Evolutionary conservation across 2,113 vertebrate genomes (phyloP).

Genomic region (Collichthys lucidus): DNA sequence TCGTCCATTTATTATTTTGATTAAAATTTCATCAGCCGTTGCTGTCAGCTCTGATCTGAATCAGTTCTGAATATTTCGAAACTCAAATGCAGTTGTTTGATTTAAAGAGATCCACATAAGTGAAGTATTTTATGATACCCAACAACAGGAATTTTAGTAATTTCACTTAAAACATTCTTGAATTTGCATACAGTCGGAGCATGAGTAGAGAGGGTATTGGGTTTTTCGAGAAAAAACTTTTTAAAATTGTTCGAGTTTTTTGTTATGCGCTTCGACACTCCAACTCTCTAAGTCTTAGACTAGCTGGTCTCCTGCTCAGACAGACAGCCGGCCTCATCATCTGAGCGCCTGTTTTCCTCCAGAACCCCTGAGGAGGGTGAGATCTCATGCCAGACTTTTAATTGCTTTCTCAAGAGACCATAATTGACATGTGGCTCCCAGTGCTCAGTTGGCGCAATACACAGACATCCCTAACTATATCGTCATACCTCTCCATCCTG

Average conservation of each 20-base stretch:
- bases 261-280: neutral
- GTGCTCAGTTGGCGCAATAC: slow-evolving; percentile 27
- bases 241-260: slow-evolving; percentile 9
- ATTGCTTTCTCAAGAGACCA: slow-evolving; percentile 65
- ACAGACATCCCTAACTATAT: neutral
- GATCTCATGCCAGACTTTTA: slow-evolving; percentile 56
- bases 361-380: slow-evolving; percentile 30
- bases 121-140: neutral
- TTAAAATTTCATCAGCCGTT: neutral
- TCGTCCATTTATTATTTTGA: neutral
- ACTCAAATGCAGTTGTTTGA: neutral
- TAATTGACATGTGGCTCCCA: slow-evolving; percentile 49
- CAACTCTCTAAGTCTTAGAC: slow-evolving; percentile 15
- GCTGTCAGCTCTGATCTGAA: neutral
- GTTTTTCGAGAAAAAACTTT: neutral
- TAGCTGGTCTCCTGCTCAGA: slow-evolving; percentile 1
- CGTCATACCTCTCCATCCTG: neutral
- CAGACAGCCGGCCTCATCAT: slow-evolving; percentile 37
- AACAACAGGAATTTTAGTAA: neutral
- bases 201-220: too few species aligned
- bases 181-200: neutral
- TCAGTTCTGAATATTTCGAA: neutral
- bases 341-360: slow-evolving; percentile 47
- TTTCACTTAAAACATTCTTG: neutral
- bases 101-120: neutral